Percentiles rank a stretch among this genome's conserved stretches.
Conservation (phyloP, 2,113 vertebrate genomes). For the Sylvia atricapilla region DNA sequence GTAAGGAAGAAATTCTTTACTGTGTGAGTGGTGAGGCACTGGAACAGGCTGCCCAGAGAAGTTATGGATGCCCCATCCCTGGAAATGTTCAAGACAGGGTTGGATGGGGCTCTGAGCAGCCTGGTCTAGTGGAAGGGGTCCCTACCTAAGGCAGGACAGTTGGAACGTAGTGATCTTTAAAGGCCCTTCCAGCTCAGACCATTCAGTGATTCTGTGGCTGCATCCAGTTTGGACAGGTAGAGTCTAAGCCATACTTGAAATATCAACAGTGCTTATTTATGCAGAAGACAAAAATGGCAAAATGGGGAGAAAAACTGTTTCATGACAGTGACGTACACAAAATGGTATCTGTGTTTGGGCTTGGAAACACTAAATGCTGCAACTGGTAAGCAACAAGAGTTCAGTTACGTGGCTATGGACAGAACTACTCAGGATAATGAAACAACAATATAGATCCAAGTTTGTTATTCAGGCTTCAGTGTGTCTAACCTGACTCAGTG, state of each 20-base stretch:
- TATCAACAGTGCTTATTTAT: neutral
- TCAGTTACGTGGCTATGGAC: neutral
- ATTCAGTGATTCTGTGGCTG: neutral
- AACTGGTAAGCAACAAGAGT: neutral
- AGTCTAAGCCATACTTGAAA: neutral
- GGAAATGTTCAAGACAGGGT: neutral
- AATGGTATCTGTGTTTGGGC: neutral
- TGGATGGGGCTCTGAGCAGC: neutral
- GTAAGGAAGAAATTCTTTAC: neutral
- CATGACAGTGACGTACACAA: neutral
- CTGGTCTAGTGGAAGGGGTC: neutral
- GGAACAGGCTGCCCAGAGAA: neutral
- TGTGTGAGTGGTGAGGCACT: neutral
- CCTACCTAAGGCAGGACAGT: neutral
- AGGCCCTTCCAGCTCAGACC: neutral
- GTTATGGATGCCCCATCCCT: neutral
- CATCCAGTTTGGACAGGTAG: neutral
- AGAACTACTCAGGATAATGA: neutral
- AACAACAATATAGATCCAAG: neutral
- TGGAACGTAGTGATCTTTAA: neutral
- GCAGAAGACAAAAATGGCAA: neutral
- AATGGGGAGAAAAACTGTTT: neutral
- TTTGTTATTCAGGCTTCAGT: neutral
- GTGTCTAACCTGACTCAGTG: neutral
- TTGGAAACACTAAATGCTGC: neutral